Percentiles rank a stretch among this genome's conserved stretches.
Evolutionary conservation across 2,888 invertebrate genomes (phyloP).

Genomic region (Trissolcus japonicus): DNA sequence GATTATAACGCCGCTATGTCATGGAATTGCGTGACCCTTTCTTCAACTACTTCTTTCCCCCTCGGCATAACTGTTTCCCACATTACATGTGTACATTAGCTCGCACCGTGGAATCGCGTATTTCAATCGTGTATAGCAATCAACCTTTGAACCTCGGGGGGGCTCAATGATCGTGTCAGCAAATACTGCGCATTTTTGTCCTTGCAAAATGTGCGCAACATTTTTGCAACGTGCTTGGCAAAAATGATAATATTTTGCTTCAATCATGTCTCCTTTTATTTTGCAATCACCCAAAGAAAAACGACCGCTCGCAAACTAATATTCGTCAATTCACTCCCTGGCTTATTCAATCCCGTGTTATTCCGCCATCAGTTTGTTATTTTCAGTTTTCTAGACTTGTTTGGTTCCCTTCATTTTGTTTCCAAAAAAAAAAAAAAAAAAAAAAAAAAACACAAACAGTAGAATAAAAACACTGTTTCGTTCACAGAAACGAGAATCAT

Average conservation of each 20-base stretch:
- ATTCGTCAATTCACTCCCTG: not conserved
- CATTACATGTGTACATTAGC: constrained; percentile 51
- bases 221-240: constrained; percentile 13
- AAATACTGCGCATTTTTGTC: constrained; percentile 41
- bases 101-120: constrained; percentile 53
- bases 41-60: constrained; percentile 35
- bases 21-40: constrained; percentile 44
- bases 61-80: constrained; percentile 47
- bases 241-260: constrained; percentile 50
- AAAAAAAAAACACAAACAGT: no score
- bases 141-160: constrained; percentile 47
- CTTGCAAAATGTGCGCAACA: not conserved
- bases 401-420: not conserved
- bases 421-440: no score
- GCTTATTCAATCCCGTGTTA: not conserved
- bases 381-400: not conserved
- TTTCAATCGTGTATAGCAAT: constrained; percentile 57
- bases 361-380: constrained; percentile 5
- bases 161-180: constrained; percentile 40
- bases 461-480: constrained; percentile 8
- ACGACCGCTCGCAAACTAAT: constrained; percentile 14
- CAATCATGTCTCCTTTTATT: constrained; percentile 24
- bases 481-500: constrained; percentile 2
- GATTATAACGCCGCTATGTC: constrained; percentile 16
- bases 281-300: constrained; percentile 17